phyloP scores from a whole-genome alignment of 2,888 invertebrate species.

The Mermis nigrescens region DNA sequence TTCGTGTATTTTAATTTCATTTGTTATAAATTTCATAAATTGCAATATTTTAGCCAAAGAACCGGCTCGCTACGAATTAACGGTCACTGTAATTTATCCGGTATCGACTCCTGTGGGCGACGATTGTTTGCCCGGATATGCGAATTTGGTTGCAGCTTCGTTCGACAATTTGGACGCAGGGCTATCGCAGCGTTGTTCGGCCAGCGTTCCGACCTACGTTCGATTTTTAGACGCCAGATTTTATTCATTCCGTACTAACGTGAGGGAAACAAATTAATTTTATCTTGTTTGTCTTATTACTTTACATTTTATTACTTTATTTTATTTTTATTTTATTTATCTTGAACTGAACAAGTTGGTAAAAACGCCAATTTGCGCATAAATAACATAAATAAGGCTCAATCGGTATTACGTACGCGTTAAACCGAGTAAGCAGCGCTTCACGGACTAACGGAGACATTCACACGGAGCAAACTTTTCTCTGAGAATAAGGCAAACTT shows the following conservation, averaged over 20 bases:
- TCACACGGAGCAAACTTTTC: too few relatives aligned
- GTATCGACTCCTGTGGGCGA: slow-evolving; percentile 20
- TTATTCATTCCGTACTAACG: slow-evolving; percentile 26
- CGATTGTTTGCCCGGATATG: slow-evolving; percentile 27
- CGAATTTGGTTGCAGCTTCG: slow-evolving; percentile 20
- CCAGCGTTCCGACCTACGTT: slow-evolving; percentile 81
- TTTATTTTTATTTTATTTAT: too few relatives aligned
- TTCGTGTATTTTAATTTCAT: too few relatives aligned
- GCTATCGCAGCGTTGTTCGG: slow-evolving; percentile 73
- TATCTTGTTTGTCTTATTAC: too few relatives aligned
- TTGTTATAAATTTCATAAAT: too few relatives aligned
- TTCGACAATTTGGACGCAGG: slow-evolving; percentile 47
- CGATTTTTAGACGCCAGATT: slow-evolving; percentile 58
- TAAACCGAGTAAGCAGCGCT: too few relatives aligned
- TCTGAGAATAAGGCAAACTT: too few relatives aligned
- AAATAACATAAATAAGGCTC: too few relatives aligned
- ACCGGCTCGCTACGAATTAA: slow-evolving; percentile 30
- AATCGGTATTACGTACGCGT: too few relatives aligned
- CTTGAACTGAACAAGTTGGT: too few relatives aligned
- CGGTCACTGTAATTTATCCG: slow-evolving; percentile 24
- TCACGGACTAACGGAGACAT: too few relatives aligned
- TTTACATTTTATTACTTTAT: too few relatives aligned
- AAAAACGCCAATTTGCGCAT: not conserved
- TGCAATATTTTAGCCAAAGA: slow-evolving; percentile 26
- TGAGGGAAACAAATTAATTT: slow-evolving; percentile 18